These are phyloP conservation scores for Athalia cordata DNA, from an alignment of 2,888 invertebrate species.

Conservation along the genomic window DNA sequence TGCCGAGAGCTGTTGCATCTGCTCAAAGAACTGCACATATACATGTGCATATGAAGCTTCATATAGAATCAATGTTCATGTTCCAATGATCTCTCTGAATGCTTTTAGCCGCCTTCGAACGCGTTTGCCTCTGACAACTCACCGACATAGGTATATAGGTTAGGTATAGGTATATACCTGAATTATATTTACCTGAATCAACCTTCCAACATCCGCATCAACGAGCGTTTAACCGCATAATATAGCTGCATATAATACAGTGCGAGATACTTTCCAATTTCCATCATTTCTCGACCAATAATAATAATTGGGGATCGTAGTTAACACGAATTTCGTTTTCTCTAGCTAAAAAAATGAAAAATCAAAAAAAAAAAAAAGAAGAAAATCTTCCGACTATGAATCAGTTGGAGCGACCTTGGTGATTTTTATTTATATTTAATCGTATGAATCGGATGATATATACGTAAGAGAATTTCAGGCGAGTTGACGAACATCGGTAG, in stretches of 20 bases:
- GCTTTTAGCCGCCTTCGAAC: constrained; percentile 10
- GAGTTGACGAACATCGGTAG: not conserved
- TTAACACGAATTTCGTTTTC: too few species aligned
- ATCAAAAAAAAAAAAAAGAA: not conserved
- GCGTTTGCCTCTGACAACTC: constrained; percentile 4
- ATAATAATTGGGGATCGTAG: too few species aligned
- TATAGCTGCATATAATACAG: not conserved
- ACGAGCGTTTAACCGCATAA: constrained; percentile 50
- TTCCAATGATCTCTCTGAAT: constrained; percentile 27
- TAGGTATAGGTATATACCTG: not conserved
- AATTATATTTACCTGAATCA: constrained; percentile 53
- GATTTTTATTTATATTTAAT: too few species aligned
- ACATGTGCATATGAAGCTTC: too few species aligned
- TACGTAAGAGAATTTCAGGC: too few species aligned
- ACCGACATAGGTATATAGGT: not conserved
- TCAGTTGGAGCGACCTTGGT: too few species aligned
- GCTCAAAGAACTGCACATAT: constrained; percentile 47
- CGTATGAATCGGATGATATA: too few species aligned
- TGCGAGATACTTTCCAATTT: not conserved
- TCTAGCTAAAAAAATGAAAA: too few species aligned
- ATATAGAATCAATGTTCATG: constrained; percentile 3
- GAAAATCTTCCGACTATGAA: not conserved
- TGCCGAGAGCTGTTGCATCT: constrained; percentile 55
- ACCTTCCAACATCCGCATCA: constrained; percentile 53
- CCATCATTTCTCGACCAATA: too few species aligned